Conservation (phyloP, 2,888 invertebrate species). For the Sisyra terminalis region DNA sequence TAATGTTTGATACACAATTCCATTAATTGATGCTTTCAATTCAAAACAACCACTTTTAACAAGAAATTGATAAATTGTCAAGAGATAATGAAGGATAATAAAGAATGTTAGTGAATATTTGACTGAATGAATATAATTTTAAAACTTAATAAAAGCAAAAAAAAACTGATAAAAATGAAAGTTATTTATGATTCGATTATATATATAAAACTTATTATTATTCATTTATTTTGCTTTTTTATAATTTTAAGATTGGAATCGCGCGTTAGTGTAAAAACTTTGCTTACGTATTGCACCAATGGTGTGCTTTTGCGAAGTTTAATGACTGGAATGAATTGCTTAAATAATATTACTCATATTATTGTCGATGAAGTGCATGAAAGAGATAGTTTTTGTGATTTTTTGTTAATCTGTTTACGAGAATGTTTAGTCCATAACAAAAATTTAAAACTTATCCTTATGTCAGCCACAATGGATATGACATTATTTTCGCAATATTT, state of each 20-base stretch:
- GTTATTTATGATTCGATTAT: too few relatives aligned
- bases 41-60: too few relatives aligned
- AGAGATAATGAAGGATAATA: too few relatives aligned
- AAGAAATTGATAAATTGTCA: too few relatives aligned
- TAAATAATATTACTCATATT: slow-evolving; percentile 63
- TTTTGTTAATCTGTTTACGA: slow-evolving; percentile 70
- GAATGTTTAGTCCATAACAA: slow-evolving; percentile 54
- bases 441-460: slow-evolving; percentile 67
- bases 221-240: too few relatives aligned
- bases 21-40: too few relatives aligned
- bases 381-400: slow-evolving; percentile 83
- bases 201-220: too few relatives aligned
- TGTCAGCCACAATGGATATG: slow-evolving; percentile 90
- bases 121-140: too few relatives aligned
- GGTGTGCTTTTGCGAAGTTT: slow-evolving; percentile 77
- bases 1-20: too few relatives aligned
- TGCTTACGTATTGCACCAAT: slow-evolving; percentile 82
- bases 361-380: slow-evolving; percentile 94
- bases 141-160: too few relatives aligned
- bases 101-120: too few relatives aligned
- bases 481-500: slow-evolving; percentile 73
- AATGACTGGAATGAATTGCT: slow-evolving; percentile 57
- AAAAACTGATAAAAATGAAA: too few relatives aligned
- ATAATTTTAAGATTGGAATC: slow-evolving; percentile 66
- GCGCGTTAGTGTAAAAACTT: slow-evolving; percentile 59